Evolutionary conservation across 2,797 vertebrate genomes (phyloP).

Genomic region (Malacoraja senta): DNA sequence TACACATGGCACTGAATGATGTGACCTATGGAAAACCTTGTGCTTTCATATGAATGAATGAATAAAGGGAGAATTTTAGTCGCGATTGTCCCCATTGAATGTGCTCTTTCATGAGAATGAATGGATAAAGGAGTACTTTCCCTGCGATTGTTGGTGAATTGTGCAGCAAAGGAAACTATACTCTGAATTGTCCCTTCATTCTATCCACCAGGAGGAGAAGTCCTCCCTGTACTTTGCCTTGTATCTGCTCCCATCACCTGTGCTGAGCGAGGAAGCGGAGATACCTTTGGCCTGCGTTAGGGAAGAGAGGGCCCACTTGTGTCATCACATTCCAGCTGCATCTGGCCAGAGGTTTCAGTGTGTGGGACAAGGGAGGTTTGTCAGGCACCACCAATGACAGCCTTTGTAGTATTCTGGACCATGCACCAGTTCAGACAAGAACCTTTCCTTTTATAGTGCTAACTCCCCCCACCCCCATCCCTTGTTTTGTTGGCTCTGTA

Average conservation of each 20-base stretch:
- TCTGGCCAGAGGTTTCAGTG: conserved; percentile 11
- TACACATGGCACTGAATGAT: neutral
- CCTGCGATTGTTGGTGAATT: neutral
- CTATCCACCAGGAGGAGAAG: neutral
- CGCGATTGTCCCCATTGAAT: neutral
- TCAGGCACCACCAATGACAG: conserved; percentile 8
- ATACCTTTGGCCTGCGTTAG: neutral
- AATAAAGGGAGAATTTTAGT: conserved; percentile 12
- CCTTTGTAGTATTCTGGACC: conserved; percentile 25
- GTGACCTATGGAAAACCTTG: conserved; percentile 10
- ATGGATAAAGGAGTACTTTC: conserved; percentile 22
- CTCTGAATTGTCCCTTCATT: conserved; percentile 14
- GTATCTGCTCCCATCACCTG: neutral
- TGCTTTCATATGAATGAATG: conserved; percentile 26
- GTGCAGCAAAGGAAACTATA: neutral
- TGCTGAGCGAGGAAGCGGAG: neutral
- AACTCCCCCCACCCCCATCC: neutral
- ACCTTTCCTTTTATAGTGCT: neutral
- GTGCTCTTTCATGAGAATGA: conserved; percentile 17
- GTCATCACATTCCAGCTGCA: neutral
- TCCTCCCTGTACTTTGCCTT: neutral
- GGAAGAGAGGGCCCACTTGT: conserved; percentile 2
- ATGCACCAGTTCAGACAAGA: conserved; percentile 9
- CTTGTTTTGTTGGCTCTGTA: neutral
- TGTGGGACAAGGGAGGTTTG: neutral